These are phyloP conservation scores for Ormyrus rosae DNA, from an alignment of 2,888 invertebrate species.

Conservation along the genomic window DNA sequence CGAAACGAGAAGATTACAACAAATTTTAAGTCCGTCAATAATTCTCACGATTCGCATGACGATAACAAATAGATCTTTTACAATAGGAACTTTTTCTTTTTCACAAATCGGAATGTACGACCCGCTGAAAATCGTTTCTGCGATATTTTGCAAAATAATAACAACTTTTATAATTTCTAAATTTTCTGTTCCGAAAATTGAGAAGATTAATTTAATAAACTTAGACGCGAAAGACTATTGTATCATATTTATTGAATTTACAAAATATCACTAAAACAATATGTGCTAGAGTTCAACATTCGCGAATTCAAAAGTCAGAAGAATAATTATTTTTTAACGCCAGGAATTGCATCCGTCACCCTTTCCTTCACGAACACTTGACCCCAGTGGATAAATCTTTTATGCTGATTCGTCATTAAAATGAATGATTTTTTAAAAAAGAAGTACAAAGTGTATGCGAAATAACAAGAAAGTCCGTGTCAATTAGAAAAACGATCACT, in stretches of 20 bases:
- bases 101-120: slow-evolving; percentile 32
- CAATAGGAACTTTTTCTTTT: slow-evolving; percentile 54
- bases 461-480: too few species aligned
- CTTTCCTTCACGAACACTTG: slow-evolving; percentile 55
- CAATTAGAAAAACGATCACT: too few species aligned
- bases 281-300: neutral
- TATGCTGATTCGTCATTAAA: neutral
- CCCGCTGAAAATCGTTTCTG: neutral
- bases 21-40: slow-evolving; percentile 7
- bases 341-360: slow-evolving; percentile 60
- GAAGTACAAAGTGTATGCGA: too few species aligned
- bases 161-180: too few species aligned
- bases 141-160: too few species aligned
- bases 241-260: too few species aligned
- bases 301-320: slow-evolving; percentile 25
- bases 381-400: slow-evolving; percentile 48
- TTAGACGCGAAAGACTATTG: too few species aligned
- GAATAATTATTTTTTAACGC: slow-evolving; percentile 32
- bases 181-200: too few species aligned
- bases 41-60: slow-evolving; percentile 40
- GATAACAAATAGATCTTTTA: slow-evolving; percentile 39
- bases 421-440: too few species aligned
- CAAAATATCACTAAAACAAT: too few species aligned
- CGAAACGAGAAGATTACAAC: neutral
- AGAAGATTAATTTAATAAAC: too few species aligned